These are phyloP conservation scores for Drymodes brunneopygia DNA, from an alignment of 2,113 vertebrate genomes.

Conservation along the genomic window DNA sequence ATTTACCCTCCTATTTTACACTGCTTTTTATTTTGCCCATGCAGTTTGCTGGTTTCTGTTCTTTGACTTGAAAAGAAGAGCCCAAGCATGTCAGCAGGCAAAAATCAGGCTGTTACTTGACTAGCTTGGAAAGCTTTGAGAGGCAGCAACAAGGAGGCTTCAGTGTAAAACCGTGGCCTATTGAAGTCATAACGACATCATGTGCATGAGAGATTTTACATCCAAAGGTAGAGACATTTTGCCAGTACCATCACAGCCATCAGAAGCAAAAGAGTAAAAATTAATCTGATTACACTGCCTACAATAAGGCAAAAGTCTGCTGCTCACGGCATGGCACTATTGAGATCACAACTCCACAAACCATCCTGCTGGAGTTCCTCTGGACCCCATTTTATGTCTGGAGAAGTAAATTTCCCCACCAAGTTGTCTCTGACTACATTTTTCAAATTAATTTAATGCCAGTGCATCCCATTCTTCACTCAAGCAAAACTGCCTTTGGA, in stretches of 20 bases:
- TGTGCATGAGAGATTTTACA: not conserved
- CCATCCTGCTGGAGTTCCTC: not conserved
- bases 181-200: not conserved
- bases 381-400: not conserved
- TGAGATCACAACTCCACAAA: not conserved
- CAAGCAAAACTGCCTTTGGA: not conserved
- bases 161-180: not conserved
- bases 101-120: not conserved
- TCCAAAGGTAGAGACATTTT: not conserved
- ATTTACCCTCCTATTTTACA: not conserved
- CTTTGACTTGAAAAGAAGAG: not conserved
- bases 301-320: not conserved
- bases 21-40: not conserved
- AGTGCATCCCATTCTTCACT: not conserved
- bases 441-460: not conserved
- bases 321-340: not conserved
- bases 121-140: not conserved
- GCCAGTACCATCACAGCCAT: not conserved
- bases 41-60: not conserved
- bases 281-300: accelerated
- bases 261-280: not conserved
- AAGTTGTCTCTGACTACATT: not conserved
- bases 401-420: not conserved
- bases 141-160: not conserved
- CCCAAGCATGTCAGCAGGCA: not conserved